Percentiles rank a stretch among this genome's conserved stretches.
phyloP scores from a whole-genome alignment of 1,140 invertebrate species.

The Orchestia grillus region DNA sequence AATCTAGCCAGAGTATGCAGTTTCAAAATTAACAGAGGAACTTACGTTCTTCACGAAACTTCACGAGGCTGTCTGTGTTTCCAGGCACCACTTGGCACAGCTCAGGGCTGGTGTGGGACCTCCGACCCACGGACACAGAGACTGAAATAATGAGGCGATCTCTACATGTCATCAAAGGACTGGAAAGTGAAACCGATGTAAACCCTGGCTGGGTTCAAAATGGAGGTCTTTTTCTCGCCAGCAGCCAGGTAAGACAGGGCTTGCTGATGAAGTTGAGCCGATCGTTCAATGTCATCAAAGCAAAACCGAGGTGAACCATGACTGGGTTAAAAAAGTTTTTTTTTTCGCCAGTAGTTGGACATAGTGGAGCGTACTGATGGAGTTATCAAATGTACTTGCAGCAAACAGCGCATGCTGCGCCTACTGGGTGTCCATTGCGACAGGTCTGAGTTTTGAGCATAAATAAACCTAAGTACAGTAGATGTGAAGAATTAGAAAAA shows the following conservation, averaged over 20 bases:
- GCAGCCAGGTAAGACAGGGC: conserved; percentile 76
- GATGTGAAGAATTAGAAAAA: no score
- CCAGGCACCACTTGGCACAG: conserved; percentile 86
- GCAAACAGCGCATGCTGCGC: no score
- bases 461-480: no score
- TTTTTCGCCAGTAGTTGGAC: no score
- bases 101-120: conserved; percentile 84
- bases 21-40: neutral
- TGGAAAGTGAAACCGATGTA: conserved; percentile 84
- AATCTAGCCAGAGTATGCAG: neutral
- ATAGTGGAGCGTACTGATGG: no score
- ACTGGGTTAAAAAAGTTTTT: no score
- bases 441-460: no score
- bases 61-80: neutral
- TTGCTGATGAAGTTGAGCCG: neutral
- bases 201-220: conserved; percentile 89
- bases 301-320: no score
- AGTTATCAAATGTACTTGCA: no score
- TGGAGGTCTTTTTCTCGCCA: conserved; percentile 88
- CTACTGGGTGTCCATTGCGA: no score
- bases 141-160: conserved; percentile 82
- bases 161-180: conserved; percentile 76
- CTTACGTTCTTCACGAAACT: neutral
- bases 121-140: conserved; percentile 85
- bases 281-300: no score